phyloP scores from a whole-genome alignment of 2,797 vertebrate genomes.

The Echiichthys vipera region DNA sequence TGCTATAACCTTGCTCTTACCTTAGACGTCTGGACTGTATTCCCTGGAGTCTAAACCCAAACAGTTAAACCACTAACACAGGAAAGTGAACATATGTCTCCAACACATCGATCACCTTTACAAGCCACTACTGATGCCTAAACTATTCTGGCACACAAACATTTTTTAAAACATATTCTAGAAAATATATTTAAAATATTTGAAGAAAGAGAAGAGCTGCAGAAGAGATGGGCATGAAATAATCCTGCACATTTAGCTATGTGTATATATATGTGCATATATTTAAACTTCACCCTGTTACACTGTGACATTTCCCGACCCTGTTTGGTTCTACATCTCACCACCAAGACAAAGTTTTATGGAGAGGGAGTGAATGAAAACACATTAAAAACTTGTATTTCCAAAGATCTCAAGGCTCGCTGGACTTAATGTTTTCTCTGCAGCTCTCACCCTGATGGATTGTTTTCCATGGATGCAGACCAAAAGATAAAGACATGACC shows the following conservation, averaged over 20 bases:
- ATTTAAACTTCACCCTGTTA: constrained; percentile 10
- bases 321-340: constrained; percentile 20
- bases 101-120: constrained; percentile 44
- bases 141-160: constrained; percentile 9
- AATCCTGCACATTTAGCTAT: constrained; percentile 32
- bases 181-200: constrained; percentile 33
- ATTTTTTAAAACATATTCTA: neutral
- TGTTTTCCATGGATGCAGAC: constrained; percentile 80
- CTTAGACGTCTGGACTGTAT: constrained; percentile 36
- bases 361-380: constrained; percentile 48
- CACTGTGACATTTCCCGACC: constrained; percentile 13
- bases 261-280: neutral
- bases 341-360: constrained; percentile 48
- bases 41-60: constrained; percentile 67
- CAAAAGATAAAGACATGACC: constrained; percentile 81
- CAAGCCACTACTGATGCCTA: constrained; percentile 7
- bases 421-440: constrained; percentile 63
- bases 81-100: constrained; percentile 66
- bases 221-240: constrained; percentile 17
- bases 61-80: constrained; percentile 69
- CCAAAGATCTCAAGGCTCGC: constrained; percentile 27
- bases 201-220: constrained; percentile 14
- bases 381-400: constrained; percentile 39
- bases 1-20: constrained; percentile 37
- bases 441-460: constrained; percentile 58